Percentiles rank a stretch among this genome's conserved stretches.
phyloP scores from a whole-genome alignment of 2,888 invertebrate species.

The Lycocerus yunnanus region DNA sequence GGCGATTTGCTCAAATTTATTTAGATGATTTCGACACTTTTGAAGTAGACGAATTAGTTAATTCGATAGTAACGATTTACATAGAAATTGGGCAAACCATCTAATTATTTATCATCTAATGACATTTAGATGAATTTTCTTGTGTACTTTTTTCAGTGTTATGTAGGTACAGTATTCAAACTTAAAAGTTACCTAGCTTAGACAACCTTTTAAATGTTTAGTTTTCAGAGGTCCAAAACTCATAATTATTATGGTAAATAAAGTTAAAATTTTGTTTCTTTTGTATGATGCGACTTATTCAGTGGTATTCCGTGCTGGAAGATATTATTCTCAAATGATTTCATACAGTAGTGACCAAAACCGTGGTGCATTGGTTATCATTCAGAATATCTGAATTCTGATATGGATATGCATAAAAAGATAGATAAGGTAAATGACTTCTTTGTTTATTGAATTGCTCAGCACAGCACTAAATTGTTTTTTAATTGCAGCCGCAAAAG shows the following conservation, averaged over 20 bases:
- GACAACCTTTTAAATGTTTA: neutral
- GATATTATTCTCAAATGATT: neutral
- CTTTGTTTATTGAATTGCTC: neutral
- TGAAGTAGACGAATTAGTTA: too few species aligned
- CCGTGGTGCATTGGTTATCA: neutral
- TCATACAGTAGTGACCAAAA: neutral
- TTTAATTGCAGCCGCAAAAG: too few species aligned
- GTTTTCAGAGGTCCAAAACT: neutral
- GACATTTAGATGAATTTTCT: too few species aligned
- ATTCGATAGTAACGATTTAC: too few species aligned
- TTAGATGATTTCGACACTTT: too few species aligned
- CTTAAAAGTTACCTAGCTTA: neutral
- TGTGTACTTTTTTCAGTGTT: too few species aligned
- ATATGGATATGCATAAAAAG: neutral
- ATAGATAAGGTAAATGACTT: neutral
- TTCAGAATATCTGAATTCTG: too few species aligned
- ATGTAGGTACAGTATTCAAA: neutral
- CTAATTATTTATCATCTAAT: too few species aligned
- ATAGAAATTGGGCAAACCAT: too few species aligned
- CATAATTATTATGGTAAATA: neutral
- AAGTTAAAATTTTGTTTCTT: neutral
- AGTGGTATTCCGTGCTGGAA: neutral
- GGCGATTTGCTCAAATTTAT: too few species aligned
- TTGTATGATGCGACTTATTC: neutral
- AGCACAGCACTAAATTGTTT: too few species aligned